phyloP scores from a whole-genome alignment of 2,113 vertebrate genomes.

The Monopterus albus region DNA sequence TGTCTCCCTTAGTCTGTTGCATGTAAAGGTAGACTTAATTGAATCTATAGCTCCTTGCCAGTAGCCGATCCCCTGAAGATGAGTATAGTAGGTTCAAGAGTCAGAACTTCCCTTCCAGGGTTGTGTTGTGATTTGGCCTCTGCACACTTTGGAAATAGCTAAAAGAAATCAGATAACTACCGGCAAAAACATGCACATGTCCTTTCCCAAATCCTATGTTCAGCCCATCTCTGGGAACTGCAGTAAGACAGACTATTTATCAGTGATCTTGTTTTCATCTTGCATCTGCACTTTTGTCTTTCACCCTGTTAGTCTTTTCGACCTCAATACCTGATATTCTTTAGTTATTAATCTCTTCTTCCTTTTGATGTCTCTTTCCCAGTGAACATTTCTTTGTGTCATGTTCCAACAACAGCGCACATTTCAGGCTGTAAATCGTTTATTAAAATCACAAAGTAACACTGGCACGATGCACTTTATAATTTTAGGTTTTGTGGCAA shows the following conservation, averaged over 20 bases:
- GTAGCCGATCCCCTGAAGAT: too few relatives aligned
- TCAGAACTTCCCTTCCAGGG: neutral
- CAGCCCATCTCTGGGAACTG: conserved; percentile 19
- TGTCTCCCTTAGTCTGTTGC: too few relatives aligned
- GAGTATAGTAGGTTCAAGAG: conserved; percentile 1
- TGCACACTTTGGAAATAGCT: conserved; percentile 25
- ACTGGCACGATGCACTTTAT: conserved; percentile 52
- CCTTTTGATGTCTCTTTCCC: conserved; percentile 34
- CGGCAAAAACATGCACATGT: conserved; percentile 21
- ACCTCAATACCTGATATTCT: conserved; percentile 42
- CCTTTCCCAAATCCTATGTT: conserved; percentile 40
- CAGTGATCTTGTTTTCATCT: conserved; percentile 23
- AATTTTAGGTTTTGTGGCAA: conserved; percentile 64
- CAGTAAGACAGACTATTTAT: conserved; percentile 31
- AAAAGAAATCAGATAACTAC: conserved; percentile 37
- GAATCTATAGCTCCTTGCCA: too few relatives aligned
- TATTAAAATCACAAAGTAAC: conserved; percentile 62
- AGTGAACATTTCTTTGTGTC: conserved; percentile 50
- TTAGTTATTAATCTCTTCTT: conserved; percentile 46
- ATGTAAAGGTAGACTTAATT: too few relatives aligned
- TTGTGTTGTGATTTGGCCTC: conserved; percentile 28
- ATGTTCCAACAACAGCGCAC: conserved; percentile 53
- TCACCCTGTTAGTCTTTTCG: conserved; percentile 22
- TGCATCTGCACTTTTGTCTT: conserved; percentile 29
- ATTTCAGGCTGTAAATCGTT: conserved; percentile 66